Percentiles rank a stretch among this genome's conserved stretches.
phyloP scores from a whole-genome alignment of 2,888 invertebrate genomes.

The Drosophila flavopinicola region DNA sequence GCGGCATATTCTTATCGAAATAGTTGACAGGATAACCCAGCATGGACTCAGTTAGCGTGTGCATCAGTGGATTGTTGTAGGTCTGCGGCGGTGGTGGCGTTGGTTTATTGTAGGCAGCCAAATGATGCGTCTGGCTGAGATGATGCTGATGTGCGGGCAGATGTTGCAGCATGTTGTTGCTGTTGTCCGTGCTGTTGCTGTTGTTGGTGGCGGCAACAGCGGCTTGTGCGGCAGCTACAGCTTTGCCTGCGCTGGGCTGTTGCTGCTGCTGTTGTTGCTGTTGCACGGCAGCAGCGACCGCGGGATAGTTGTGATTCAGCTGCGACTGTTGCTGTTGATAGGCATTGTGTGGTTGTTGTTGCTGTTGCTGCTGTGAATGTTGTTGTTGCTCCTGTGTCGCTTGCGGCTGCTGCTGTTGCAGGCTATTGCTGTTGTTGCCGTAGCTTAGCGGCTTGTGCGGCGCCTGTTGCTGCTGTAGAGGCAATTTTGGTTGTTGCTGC shows the following conservation, averaged over 20 bases:
- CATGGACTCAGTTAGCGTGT: conserved; percentile 81
- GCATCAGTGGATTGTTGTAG: conserved; percentile 81
- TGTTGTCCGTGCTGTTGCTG: conserved; percentile 41
- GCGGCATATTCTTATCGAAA: conserved; percentile 87
- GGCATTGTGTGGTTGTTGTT: conserved; percentile 38
- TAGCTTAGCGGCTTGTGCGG: conserved; percentile 48
- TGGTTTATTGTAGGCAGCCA: conserved; percentile 82
- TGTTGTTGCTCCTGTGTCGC: conserved; percentile 39
- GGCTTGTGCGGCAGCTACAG: conserved; percentile 26
- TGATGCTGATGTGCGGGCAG: conserved; percentile 75
- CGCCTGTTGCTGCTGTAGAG: conserved; percentile 50
- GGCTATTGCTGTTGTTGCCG: conserved; percentile 39
- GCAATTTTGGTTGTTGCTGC: conserved; percentile 32
- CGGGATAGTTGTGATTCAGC: conserved; percentile 64
- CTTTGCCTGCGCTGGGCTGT: conserved; percentile 23
- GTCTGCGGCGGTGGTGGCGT: conserved; percentile 80
- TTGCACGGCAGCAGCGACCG: conserved; percentile 44
- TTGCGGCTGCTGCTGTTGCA: conserved; percentile 34
- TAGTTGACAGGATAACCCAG: conserved; percentile 83
- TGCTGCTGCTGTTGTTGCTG: conserved; percentile 59
- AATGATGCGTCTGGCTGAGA: conserved; percentile 81
- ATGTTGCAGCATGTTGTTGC: conserved; percentile 70
- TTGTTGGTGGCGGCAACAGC: conserved; percentile 33
- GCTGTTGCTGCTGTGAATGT: conserved; percentile 39
- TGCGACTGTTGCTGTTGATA: conserved; percentile 52